These are phyloP conservation scores for Atherinomorus stipes DNA, from an alignment of 2,113 vertebrate species.

Conservation along the genomic window DNA sequence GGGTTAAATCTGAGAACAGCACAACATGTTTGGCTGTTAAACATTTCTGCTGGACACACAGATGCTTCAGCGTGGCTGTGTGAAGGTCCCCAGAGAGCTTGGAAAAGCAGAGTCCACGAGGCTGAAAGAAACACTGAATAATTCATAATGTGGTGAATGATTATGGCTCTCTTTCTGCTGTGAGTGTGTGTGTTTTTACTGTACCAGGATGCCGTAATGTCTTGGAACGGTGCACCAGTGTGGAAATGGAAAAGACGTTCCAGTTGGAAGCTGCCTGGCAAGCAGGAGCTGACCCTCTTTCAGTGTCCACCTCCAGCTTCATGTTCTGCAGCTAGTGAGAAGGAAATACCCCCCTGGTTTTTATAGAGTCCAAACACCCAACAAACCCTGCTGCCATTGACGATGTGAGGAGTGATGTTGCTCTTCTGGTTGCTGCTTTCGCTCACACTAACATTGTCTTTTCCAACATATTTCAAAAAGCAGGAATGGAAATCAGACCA, in stretches of 20 bases:
- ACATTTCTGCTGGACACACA: constrained; percentile 13
- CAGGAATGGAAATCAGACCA: no score
- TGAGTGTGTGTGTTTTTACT: constrained; percentile 17
- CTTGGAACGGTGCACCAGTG: constrained; percentile 46
- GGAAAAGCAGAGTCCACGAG: constrained; percentile 25
- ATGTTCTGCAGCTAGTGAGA: constrained; percentile 15
- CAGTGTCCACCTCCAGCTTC: constrained; percentile 13
- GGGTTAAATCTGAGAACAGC: constrained; percentile 24
- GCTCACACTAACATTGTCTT: no score
- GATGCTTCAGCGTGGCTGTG: background rate
- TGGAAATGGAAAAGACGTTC: constrained; percentile 68
- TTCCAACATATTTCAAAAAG: no score
- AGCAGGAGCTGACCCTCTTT: constrained; percentile 25
- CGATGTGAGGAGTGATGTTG: no score
- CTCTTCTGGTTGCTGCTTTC: no score
- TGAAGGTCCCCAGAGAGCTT: constrained; percentile 4
- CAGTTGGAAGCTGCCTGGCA: constrained; percentile 15
- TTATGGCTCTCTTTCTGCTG: background rate
- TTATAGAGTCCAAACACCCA: no score
- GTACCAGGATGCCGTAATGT: constrained; percentile 56
- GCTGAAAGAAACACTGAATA: constrained; percentile 49
- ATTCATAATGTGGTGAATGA: constrained; percentile 37
- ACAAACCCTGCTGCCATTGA: no score
- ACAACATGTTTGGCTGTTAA: constrained; percentile 13
- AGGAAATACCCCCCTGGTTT: background rate